Evolutionary conservation across 2,797 vertebrate species (phyloP).

Genomic region (Sphenodon punctatus): DNA sequence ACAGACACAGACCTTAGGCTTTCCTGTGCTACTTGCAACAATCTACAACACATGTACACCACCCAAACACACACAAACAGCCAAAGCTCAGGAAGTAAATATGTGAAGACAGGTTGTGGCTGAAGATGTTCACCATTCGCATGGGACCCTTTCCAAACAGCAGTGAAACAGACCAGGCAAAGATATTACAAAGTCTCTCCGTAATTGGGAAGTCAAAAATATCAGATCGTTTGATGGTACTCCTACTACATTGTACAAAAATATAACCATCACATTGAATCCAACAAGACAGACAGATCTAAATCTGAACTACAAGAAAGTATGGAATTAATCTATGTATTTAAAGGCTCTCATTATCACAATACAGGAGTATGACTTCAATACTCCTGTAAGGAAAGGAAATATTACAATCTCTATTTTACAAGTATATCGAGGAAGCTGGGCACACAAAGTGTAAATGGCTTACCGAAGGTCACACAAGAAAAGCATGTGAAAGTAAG

Average conservation of each 20-base stretch:
- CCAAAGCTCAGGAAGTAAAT: neutral
- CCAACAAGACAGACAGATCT: too few species aligned
- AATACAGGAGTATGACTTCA: too few species aligned
- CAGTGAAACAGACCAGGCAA: neutral
- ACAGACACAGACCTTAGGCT: slow-evolving; percentile 27
- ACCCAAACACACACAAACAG: neutral
- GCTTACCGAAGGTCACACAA: too few species aligned
- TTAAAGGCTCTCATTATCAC: too few species aligned
- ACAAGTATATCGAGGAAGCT: too few species aligned
- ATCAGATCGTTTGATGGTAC: neutral
- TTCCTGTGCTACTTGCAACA: slow-evolving; percentile 29
- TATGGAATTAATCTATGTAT: too few species aligned
- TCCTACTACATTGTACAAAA: neutral
- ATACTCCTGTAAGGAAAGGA: too few species aligned
- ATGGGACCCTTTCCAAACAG: neutral
- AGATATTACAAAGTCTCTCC: neutral
- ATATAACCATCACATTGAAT: too few species aligned
- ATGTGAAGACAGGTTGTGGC: neutral
- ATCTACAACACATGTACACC: neutral
- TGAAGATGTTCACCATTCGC: neutral
- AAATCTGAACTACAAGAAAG: too few species aligned
- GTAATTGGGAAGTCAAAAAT: neutral
- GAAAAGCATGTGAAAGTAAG: too few species aligned
- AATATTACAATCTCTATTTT: too few species aligned
- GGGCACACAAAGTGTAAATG: too few species aligned